phyloP scores from a whole-genome alignment of 2,797 vertebrate species.

The Myotis planiceps region DNA sequence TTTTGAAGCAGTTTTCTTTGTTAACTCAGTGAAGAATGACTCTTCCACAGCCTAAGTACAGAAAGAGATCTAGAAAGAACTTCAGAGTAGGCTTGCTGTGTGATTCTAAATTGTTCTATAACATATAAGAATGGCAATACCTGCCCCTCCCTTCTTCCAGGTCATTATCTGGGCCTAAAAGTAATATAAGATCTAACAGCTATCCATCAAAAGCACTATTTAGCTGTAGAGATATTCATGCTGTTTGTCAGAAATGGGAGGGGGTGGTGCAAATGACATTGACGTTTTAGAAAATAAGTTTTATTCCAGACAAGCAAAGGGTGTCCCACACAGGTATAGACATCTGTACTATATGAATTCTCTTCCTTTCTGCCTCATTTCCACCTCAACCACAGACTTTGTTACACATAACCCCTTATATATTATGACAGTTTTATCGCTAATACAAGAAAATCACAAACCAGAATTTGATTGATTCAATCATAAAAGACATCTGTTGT shows the following conservation, averaged over 20 bases:
- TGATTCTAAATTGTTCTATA: not conserved
- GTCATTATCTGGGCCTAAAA: not conserved
- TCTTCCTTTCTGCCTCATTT: not conserved
- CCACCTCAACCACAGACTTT: not conserved
- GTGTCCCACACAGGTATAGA: not conserved
- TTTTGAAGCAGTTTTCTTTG: not conserved
- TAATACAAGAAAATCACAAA: not conserved
- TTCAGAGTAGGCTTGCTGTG: not conserved
- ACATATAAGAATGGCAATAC: not conserved
- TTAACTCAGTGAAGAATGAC: not conserved
- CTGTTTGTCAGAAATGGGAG: not conserved
- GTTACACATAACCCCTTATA: not conserved
- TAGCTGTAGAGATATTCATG: not conserved
- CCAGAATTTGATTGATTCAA: not conserved
- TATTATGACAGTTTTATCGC: not conserved
- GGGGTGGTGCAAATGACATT: not conserved
- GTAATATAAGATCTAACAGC: not conserved
- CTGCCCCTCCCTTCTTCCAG: not conserved
- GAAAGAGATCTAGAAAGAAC: not conserved
- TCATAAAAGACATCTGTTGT: not conserved
- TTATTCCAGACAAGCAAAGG: not conserved
- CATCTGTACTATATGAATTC: not conserved
- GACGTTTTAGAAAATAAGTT: not conserved
- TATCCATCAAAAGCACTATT: not conserved
- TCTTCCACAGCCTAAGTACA: not conserved